These are phyloP conservation scores for Nebria brevicollis DNA, from an alignment of 2,888 invertebrate genomes.

Conservation along the genomic window DNA sequence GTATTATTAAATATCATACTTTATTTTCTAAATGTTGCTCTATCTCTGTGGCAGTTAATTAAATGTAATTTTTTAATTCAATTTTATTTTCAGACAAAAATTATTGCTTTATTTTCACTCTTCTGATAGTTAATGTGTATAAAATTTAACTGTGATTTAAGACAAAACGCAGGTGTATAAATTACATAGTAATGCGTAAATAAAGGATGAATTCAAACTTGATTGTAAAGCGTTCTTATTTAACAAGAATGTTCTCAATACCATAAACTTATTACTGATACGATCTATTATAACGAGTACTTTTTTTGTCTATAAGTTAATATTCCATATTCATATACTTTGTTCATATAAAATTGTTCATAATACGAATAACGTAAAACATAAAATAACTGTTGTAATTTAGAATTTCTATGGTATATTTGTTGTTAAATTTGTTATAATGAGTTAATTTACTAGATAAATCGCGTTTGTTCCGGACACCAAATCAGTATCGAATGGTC, in stretches of 20 bases:
- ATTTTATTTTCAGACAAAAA: constrained; percentile 29
- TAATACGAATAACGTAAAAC: too few species aligned
- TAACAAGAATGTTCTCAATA: neutral
- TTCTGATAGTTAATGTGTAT: constrained; percentile 41
- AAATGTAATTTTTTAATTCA: constrained; percentile 24
- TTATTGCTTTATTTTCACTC: constrained; percentile 24
- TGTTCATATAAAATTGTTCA: too few species aligned
- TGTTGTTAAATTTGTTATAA: too few species aligned
- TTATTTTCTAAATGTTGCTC: constrained; percentile 32
- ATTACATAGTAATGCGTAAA: constrained; percentile 45
- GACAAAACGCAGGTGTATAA: constrained; percentile 37
- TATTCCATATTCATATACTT: too few species aligned
- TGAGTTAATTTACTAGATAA: too few species aligned
- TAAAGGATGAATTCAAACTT: constrained; percentile 40
- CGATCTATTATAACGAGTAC: too few species aligned
- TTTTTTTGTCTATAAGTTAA: too few species aligned
- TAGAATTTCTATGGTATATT: too few species aligned
- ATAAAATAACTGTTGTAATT: too few species aligned
- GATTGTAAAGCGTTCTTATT: constrained; percentile 2
- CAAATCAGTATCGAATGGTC: too few species aligned
- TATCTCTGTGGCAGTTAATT: constrained; percentile 29
- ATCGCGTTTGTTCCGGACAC: too few species aligned
- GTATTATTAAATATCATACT: constrained; percentile 32
- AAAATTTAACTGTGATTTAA: constrained; percentile 44
- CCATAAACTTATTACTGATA: neutral